These are phyloP conservation scores for Diglossa cyanea DNA, from an alignment of 2,797 vertebrate species.

Conservation along the genomic window DNA sequence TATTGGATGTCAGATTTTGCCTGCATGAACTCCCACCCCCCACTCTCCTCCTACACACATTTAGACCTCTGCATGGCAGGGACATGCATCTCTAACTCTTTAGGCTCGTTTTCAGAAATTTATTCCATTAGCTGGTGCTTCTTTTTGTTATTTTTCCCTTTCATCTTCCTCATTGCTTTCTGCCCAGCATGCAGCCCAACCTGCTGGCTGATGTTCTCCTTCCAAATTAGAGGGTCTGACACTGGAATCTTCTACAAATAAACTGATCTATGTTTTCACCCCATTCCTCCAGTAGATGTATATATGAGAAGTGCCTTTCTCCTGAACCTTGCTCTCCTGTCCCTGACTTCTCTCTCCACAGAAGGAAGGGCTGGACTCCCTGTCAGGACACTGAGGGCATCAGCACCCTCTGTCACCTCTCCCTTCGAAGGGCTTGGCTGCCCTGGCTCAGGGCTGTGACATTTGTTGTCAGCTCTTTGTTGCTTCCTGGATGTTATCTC, in stretches of 20 bases:
- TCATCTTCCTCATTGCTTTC: neutral
- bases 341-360: neutral
- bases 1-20: neutral
- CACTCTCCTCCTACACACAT: neutral
- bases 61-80: neutral
- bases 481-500: neutral
- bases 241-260: neutral
- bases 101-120: neutral
- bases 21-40: neutral
- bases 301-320: neutral
- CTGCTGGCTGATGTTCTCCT: neutral
- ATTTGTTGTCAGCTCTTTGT: neutral
- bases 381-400: neutral
- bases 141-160: neutral
- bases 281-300: neutral
- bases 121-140: neutral
- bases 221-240: neutral
- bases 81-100: neutral
- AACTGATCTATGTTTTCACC: neutral
- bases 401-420: neutral
- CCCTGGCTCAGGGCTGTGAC: neutral
- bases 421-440: accelerated
- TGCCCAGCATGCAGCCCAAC: neutral
- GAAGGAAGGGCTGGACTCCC: neutral
- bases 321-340: neutral